A percentile compares a stretch with the other conserved stretches of the same genome.
Evolutionary conservation across 2,113 vertebrate species (phyloP).

Genomic region (Anguilla japonica): DNA sequence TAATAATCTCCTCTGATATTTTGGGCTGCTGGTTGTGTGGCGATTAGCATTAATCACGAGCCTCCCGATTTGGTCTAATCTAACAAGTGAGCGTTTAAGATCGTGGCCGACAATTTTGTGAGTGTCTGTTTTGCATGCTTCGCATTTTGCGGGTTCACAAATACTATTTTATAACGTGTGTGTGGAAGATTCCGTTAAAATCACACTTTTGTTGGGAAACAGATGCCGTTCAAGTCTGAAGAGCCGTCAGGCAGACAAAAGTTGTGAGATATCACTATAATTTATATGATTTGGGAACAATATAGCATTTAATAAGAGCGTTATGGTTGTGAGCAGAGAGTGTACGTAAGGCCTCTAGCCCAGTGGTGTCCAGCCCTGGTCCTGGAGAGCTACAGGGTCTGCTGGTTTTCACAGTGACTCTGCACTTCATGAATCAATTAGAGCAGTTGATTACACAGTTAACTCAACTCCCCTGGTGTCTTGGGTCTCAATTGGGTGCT

Average conservation of each 20-base stretch:
- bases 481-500: too few species aligned
- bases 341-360: not conserved
- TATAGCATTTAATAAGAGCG: slow-evolving; percentile 2
- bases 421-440: too few species aligned
- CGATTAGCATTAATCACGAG: slow-evolving; percentile 59
- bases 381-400: too few species aligned
- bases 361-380: too few species aligned
- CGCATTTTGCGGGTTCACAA: not conserved
- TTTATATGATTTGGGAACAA: slow-evolving; percentile 2
- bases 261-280: slow-evolving; percentile 1
- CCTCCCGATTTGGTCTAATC: slow-evolving; percentile 58
- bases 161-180: not conserved
- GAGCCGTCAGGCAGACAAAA: not conserved
- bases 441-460: too few species aligned
- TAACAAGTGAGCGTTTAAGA: slow-evolving; percentile 60
- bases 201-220: not conserved
- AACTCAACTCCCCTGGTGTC: too few species aligned
- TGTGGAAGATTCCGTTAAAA: slow-evolving; percentile 46
- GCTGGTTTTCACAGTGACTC: too few species aligned
- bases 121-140: slow-evolving; percentile 25
- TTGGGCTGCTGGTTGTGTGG: slow-evolving; percentile 53
- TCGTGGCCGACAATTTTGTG: slow-evolving; percentile 51
- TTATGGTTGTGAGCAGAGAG: slow-evolving; percentile 21
- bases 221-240: not conserved
- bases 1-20: slow-evolving; percentile 55